These are phyloP conservation scores for Catajapyx aquilonaris DNA, from an alignment of 1,140 invertebrate genomes.

Conservation along the genomic window DNA sequence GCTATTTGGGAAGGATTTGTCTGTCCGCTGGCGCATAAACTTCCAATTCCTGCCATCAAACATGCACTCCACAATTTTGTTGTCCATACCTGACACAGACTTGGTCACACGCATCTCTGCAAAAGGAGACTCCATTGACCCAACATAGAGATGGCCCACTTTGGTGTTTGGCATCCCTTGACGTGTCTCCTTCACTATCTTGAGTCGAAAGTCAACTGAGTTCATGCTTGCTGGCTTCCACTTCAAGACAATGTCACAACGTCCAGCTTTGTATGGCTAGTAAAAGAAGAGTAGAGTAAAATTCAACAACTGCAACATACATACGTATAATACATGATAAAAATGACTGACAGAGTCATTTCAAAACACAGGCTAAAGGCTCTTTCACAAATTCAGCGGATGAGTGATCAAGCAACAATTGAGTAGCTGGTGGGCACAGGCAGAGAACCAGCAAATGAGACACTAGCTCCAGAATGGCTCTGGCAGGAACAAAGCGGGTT, in stretches of 20 bases:
- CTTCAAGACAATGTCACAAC: conserved; percentile 70
- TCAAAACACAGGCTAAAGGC: too few relatives aligned
- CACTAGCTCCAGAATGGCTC: too few relatives aligned
- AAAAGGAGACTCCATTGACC: conserved; percentile 41
- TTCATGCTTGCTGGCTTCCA: conserved; percentile 92
- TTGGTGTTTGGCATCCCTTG: conserved; percentile 52
- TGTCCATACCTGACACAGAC: conserved; percentile 52
- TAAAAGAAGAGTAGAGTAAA: conserved; percentile 18
- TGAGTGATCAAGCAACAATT: too few relatives aligned
- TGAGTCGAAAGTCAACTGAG: conserved; percentile 86
- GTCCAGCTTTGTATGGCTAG: conserved; percentile 62
- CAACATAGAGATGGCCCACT: conserved; percentile 61
- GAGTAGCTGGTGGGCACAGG: too few relatives aligned
- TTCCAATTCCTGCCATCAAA: conserved; percentile 57
- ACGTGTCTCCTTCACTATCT: conserved; percentile 48
- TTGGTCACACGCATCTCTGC: conserved; percentile 53
- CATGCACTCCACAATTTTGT: conserved; percentile 94
- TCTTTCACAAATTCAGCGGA: too few relatives aligned
- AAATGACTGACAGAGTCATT: too few relatives aligned
- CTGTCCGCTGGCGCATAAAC: conserved; percentile 88
- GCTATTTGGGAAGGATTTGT: conserved; percentile 92
- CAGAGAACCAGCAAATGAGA: too few relatives aligned
- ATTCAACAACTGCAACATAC: conserved; percentile 4
- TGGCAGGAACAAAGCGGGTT: too few relatives aligned
- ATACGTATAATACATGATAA: too few relatives aligned